These are phyloP conservation scores for Terebella lapidaria DNA, from an alignment of 2,888 invertebrate species.

Conservation along the genomic window DNA sequence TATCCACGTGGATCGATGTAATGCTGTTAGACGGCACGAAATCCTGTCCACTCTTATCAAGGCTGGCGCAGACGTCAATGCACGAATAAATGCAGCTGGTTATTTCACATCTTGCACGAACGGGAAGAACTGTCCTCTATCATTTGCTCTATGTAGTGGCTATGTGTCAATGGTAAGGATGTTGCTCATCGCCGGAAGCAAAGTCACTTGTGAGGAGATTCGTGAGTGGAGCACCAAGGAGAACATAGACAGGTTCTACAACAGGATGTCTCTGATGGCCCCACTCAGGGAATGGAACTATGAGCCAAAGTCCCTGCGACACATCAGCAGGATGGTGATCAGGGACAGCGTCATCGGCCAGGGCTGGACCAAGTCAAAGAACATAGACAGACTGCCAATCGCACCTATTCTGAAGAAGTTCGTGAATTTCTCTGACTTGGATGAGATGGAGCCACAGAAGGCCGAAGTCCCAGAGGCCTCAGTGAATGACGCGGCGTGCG, in stretches of 20 bases:
- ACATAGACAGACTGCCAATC: neutral
- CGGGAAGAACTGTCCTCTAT: constrained; percentile 18
- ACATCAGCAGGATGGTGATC: constrained; percentile 4
- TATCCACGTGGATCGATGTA: constrained; percentile 1
- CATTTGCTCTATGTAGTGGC: constrained; percentile 14
- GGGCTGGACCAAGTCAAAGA: neutral
- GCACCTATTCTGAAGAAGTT: neutral
- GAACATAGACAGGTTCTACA: constrained; percentile 10
- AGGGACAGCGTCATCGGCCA: neutral
- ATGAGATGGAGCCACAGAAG: neutral
- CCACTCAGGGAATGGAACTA: constrained; percentile 8
- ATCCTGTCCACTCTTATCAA: constrained; percentile 11
- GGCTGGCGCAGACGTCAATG: constrained; percentile 15
- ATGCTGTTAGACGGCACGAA: constrained; percentile 8
- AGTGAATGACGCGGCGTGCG: no score
- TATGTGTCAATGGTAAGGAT: constrained; percentile 15
- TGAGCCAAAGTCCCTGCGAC: constrained; percentile 6
- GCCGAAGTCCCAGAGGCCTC: neutral
- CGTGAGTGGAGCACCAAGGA: constrained; percentile 10
- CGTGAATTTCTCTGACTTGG: neutral
- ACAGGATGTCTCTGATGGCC: constrained; percentile 2
- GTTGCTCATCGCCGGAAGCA: constrained; percentile 15
- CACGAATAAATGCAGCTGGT: constrained; percentile 4
- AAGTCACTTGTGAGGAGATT: constrained; percentile 6
- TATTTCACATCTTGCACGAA: constrained; percentile 16